phyloP scores from a whole-genome alignment of 2,888 invertebrate species.

The Microctonus brassicae region DNA sequence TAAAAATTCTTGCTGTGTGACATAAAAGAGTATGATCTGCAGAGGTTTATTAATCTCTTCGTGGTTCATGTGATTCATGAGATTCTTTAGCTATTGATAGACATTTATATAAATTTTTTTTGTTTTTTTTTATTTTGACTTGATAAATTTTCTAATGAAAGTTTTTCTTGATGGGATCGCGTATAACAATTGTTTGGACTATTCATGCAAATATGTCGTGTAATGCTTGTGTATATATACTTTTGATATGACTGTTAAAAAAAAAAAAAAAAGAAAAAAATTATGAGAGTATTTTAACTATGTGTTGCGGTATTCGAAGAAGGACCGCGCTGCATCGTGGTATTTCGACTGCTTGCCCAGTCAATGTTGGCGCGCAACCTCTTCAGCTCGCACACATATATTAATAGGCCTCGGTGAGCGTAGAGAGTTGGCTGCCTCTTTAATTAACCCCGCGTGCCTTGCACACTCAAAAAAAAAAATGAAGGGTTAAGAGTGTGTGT shows the following conservation, averaged over 20 bases:
- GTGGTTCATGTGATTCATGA: not conserved
- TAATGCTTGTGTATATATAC: not conserved
- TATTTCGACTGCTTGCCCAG: slow-evolving; percentile 35
- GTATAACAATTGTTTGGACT: no score
- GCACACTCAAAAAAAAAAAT: slow-evolving; percentile 45
- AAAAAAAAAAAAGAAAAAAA: not conserved
- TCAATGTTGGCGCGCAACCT: slow-evolving; percentile 29
- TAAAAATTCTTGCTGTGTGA: not conserved
- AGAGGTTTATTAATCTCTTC: not conserved
- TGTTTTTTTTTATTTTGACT: no score
- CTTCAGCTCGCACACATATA: slow-evolving; percentile 44
- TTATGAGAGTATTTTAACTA: not conserved
- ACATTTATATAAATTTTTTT: no score
- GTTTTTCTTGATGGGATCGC: no score
- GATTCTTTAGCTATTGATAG: not conserved
- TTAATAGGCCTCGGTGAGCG: slow-evolving; percentile 48
- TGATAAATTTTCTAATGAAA: no score
- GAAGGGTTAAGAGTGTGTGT: slow-evolving; percentile 31
- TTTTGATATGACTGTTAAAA: not conserved
- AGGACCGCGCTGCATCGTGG: slow-evolving; percentile 28
- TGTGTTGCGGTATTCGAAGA: slow-evolving; percentile 17
- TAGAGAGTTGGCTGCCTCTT: slow-evolving; percentile 54
- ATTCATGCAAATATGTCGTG: not conserved
- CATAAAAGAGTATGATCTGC: not conserved
- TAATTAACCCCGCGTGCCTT: slow-evolving; percentile 61